Conservation (phyloP, 2,113 vertebrate species). For the Lates calcarifer region DNA sequence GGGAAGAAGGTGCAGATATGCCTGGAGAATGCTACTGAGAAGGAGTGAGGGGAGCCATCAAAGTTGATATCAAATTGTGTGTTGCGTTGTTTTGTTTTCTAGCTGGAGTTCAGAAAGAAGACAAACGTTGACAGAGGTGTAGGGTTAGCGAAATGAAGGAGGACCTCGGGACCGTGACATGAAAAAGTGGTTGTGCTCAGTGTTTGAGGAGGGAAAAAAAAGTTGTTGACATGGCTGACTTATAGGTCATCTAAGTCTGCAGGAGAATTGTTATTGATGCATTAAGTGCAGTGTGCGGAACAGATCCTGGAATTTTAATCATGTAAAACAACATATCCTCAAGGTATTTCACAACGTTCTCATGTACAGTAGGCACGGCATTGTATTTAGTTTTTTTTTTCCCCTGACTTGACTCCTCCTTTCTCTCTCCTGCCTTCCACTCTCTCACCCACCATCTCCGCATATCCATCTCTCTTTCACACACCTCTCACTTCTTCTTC, state of each 20-base stretch:
- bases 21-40: slow-evolving; percentile 32
- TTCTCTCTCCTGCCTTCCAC: slow-evolving; percentile 61
- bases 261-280: slow-evolving; percentile 31
- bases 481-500: slow-evolving; percentile 71
- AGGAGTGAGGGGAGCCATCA: slow-evolving; percentile 11
- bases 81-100: slow-evolving; percentile 17
- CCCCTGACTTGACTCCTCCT: slow-evolving; percentile 66
- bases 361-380: slow-evolving; percentile 59
- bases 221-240: slow-evolving; percentile 43
- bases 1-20: slow-evolving; percentile 56
- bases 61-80: slow-evolving; percentile 36
- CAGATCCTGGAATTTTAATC: slow-evolving; percentile 57
- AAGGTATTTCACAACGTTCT: slow-evolving; percentile 64
- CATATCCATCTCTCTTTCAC: slow-evolving; percentile 73
- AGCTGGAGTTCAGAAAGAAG: slow-evolving; percentile 23
- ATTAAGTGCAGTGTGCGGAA: slow-evolving; percentile 28
- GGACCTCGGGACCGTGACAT: slow-evolving; percentile 21
- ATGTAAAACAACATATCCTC: slow-evolving; percentile 60
- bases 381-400: slow-evolving; percentile 31
- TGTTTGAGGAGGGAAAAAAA: slow-evolving; percentile 29
- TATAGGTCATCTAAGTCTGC: slow-evolving; percentile 30
- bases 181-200: slow-evolving; percentile 25
- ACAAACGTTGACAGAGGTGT: slow-evolving; percentile 20
- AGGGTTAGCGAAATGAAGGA: slow-evolving; percentile 28
- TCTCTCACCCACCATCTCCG: slow-evolving; percentile 70